These are phyloP conservation scores for Ammodytes dubius DNA, from an alignment of 2,113 vertebrate species.

Conservation along the genomic window DNA sequence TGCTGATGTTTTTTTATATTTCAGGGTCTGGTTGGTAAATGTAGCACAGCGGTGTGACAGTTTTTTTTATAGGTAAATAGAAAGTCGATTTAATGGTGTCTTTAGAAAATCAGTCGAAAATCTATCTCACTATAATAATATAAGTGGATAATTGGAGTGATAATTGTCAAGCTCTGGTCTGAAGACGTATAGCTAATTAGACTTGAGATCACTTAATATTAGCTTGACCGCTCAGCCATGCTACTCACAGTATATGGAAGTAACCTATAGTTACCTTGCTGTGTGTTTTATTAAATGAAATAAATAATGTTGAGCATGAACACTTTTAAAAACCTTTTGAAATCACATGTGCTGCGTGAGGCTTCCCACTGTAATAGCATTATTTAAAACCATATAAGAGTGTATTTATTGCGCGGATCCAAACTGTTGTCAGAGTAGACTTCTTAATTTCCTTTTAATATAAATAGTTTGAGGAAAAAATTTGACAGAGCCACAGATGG, in stretches of 20 bases:
- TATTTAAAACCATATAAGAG: conserved; percentile 12
- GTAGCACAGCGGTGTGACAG: neutral
- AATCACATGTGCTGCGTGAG: neutral
- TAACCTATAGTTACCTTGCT: neutral
- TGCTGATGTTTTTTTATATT: neutral
- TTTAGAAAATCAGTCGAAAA: conserved; percentile 7
- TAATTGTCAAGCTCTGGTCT: neutral
- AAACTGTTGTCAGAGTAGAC: neutral
- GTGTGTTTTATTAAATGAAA: neutral
- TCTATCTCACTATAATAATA: neutral
- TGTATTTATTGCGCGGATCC: neutral
- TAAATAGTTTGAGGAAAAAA: conserved; percentile 13
- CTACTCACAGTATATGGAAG: neutral
- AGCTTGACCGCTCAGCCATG: neutral
- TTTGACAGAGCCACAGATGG: conserved; percentile 1
- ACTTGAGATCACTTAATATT: neutral
- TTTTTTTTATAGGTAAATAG: neutral
- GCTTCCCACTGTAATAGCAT: neutral
- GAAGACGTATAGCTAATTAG: neutral
- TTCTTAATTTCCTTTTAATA: conserved; percentile 21
- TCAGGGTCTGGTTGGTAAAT: neutral
- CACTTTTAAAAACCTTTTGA: neutral
- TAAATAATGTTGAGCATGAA: neutral
- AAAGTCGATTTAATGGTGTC: conserved; percentile 11
- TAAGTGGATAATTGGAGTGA: neutral